Base-by-base conservation (phyloP, 2,888 invertebrate species). In the Athalia circularis region DNA sequence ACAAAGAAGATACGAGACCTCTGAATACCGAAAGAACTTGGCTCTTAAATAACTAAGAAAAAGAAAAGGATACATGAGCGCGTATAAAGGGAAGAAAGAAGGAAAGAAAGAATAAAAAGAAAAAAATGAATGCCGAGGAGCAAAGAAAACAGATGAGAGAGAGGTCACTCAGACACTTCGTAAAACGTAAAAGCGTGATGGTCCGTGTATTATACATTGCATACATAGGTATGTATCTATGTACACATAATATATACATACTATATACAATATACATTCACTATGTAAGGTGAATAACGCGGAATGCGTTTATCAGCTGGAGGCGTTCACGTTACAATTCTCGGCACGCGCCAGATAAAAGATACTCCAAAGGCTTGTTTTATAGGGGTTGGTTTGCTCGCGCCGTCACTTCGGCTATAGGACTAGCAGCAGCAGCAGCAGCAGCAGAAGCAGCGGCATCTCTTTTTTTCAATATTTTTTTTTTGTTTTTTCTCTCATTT, bases 221-320 rank as follows among this genome's bases (percentile, higher is more conserved):
- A 29, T 29, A 29, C 29, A 29, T 29, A 29, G 29, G 29, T 29
- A 29, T n/a, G n/a, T 29, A 29, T 29, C 29, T 29, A 29, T 29
- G 29, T 29, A 29, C 0, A 2, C 2, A 29, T 29, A 29, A 29
- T 29, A 29, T 29, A 29, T 29, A 29, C 29, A 29, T 29, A 29
- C 29, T 29, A 29, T 29, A 29, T 29, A 29, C 29, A 29, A 29
- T 29, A 29, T 29, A 29, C 29, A 29, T 29, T 29, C 29, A 29
- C 29, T 29, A 29, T 29, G 29, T 29, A n/a, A 54, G n/a, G 6
- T 9, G n/a, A 54, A 54, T 11, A 9, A 9, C 54, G 6, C 72
- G 59, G 72, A 72, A 72, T 72, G 57, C 72, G 72, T 72, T 72
- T 72, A 59, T 72, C 72, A 72, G 57, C 72, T 59, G 72, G 47